Conservation (phyloP, 2,888 invertebrate species). For the Agonopterix heracliana region DNA sequence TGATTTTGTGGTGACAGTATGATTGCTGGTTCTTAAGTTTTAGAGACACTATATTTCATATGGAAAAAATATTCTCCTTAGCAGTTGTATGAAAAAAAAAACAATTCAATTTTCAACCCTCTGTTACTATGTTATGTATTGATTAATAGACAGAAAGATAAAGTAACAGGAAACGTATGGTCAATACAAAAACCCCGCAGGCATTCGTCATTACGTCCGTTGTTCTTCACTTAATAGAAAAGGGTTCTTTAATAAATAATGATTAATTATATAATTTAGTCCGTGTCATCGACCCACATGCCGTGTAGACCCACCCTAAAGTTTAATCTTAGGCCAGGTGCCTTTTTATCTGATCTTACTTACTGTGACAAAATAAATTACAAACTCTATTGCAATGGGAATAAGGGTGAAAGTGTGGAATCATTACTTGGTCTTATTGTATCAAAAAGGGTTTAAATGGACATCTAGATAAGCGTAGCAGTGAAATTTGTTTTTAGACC, state of each 20-base stretch:
- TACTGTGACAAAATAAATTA: slow-evolving; percentile 17
- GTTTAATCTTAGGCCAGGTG: slow-evolving; percentile 64
- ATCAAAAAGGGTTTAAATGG: slow-evolving; percentile 55
- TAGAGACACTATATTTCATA: too few relatives aligned
- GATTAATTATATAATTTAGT: slow-evolving; percentile 70
- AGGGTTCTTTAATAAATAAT: slow-evolving; percentile 55
- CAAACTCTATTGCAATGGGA: too few relatives aligned
- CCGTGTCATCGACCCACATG: slow-evolving; percentile 60
- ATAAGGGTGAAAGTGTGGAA: too few relatives aligned
- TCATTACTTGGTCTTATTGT: too few relatives aligned
- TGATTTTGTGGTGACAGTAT: slow-evolving; percentile 8
- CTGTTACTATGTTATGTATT: slow-evolving; percentile 40
- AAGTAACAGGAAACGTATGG: slow-evolving; percentile 56
- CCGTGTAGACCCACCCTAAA: slow-evolving; percentile 42
- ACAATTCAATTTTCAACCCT: slow-evolving; percentile 16
- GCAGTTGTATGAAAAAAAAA: too few relatives aligned
- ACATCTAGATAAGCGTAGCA: slow-evolving; percentile 31
- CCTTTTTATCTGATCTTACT: slow-evolving; percentile 62
- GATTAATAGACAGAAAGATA: slow-evolving; percentile 45
- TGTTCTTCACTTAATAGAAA: slow-evolving; percentile 32
- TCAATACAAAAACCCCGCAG: slow-evolving; percentile 51
- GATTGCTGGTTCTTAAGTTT: slow-evolving; percentile 1
- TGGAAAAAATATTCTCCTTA: too few relatives aligned
- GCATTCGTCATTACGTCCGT: slow-evolving; percentile 53
- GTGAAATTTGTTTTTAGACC: slow-evolving; percentile 25